A percentile compares a stretch with the other conserved stretches of the same genome.
Evolutionary conservation across 2,797 vertebrate species (phyloP).

Genomic region (Pygocentrus nattereri): DNA sequence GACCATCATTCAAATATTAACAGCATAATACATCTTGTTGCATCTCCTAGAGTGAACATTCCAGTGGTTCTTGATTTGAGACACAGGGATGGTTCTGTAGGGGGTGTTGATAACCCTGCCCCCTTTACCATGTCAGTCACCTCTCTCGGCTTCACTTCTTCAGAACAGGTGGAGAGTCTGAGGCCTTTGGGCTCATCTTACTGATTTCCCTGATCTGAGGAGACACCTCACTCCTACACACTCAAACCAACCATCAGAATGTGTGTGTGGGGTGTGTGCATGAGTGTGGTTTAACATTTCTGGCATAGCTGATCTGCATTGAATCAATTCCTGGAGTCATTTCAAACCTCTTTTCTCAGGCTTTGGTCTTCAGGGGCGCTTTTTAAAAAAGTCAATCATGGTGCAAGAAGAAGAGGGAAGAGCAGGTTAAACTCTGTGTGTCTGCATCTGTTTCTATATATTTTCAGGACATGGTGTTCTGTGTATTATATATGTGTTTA

Average conservation of each 20-base stretch:
- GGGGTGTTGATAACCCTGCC: too few species aligned
- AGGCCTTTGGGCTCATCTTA: background rate
- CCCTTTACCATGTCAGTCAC: background rate
- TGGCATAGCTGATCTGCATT: slow-evolving; percentile 54
- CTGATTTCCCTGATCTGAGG: slow-evolving; percentile 5
- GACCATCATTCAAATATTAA: too few species aligned
- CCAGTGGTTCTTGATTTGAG: too few species aligned
- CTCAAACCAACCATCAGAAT: slow-evolving; percentile 29
- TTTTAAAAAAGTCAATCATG: slow-evolving; percentile 45
- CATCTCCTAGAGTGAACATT: too few species aligned
- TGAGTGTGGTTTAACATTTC: slow-evolving; percentile 64
- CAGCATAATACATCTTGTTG: too few species aligned
- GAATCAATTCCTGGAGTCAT: slow-evolving; percentile 54
- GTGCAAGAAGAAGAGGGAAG: slow-evolving; percentile 1
- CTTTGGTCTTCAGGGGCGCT: slow-evolving; percentile 62
- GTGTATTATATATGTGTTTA: background rate
- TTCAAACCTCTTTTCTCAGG: slow-evolving; percentile 62
- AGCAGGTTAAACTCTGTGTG: slow-evolving; percentile 45
- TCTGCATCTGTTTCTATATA: slow-evolving; percentile 47
- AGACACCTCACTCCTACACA: background rate
- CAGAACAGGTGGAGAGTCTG: background rate
- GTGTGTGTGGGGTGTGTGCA: slow-evolving; percentile 56
- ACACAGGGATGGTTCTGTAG: too few species aligned
- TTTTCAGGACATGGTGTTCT: background rate
- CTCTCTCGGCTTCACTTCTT: background rate